Evolutionary conservation across 2,797 vertebrate genomes (phyloP).

Genomic region (Balearica regulorum): DNA sequence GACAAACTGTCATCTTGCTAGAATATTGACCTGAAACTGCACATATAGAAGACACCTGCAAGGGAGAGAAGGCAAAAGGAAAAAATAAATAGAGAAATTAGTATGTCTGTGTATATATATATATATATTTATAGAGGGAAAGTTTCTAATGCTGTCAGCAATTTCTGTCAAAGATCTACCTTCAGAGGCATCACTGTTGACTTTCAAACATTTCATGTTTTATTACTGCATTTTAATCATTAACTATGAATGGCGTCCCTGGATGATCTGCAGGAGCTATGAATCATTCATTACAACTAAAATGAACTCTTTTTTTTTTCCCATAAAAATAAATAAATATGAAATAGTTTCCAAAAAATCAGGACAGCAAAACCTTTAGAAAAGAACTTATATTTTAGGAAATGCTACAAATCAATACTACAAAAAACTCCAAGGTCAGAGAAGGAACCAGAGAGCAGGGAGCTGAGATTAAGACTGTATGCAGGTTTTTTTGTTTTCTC

Average conservation of each 20-base stretch:
- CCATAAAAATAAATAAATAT: background rate
- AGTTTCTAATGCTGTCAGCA: slow-evolving; percentile 13
- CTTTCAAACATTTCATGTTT: slow-evolving; percentile 33
- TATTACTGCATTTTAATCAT: slow-evolving; percentile 27
- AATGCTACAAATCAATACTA: background rate
- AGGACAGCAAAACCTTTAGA: background rate
- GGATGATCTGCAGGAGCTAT: slow-evolving; percentile 3
- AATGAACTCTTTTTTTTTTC: background rate
- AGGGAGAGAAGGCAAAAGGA: background rate
- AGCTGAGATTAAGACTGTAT: background rate
- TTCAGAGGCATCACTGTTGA: background rate
- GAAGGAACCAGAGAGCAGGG: background rate
- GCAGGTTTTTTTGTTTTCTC: background rate
- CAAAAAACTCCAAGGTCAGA: background rate
- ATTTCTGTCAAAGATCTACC: background rate
- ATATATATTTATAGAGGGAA: background rate
- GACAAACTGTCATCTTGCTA: background rate
- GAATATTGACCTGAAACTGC: background rate
- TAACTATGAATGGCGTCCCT: slow-evolving; percentile 27
- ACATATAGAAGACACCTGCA: background rate
- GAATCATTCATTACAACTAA: slow-evolving; percentile 37
- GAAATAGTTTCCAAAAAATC: background rate
- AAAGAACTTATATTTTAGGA: background rate
- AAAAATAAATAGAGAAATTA: background rate
- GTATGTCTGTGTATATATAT: background rate